Evolutionary conservation across 2,888 invertebrate species (phyloP), one percentile per base, ranked within the genome.

Genomic region (Melanophora roralis): DNA sequence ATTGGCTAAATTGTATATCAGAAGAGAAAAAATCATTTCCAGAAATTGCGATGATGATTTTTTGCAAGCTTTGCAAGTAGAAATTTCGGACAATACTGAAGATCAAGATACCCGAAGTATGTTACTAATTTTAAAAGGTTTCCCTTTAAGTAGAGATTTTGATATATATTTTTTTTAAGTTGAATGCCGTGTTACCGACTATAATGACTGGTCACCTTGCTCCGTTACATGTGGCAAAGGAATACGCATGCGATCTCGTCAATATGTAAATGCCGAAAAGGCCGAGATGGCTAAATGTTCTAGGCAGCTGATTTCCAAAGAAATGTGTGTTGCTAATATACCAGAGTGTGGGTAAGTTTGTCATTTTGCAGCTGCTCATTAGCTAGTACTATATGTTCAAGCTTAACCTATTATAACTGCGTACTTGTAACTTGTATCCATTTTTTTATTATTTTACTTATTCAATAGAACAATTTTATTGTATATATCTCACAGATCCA

Each of bases 181-280:
- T 85, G 96, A 96, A 88, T 98, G 98, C 88, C 93, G 91, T 2
- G 95, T 95, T 23, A 91, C 92, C 0, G 93, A 93, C 19, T 98
- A 96, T 92, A 91, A 93, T 5, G 85, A 91, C 9, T 98, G 96
- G 96, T 93, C 94, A 32, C 91, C 92, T 16, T 98, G 97, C 88
- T 95, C 96, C 5, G 96, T 95, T 43, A 92, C 93, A 34, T 98
- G 98, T 90, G 98, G 97, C 74, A 95, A 95, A 91, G 98, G 98
- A 27, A 91, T 94, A 82, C 92, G 96, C 85, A 94, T 95, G 92
- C 92, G 97, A 84, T 93, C 92, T 73, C 92, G 97, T 73, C 89
- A 91, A 82, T 97, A 96, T 90, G 89, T 93, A 89, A 86, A 87
- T 62, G 93, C 94, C 53, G 92, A 94, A 85, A 93, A 94, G 87